Base-by-base conservation (phyloP, 2,113 vertebrate species). In the Neotoma lepida region DNA sequence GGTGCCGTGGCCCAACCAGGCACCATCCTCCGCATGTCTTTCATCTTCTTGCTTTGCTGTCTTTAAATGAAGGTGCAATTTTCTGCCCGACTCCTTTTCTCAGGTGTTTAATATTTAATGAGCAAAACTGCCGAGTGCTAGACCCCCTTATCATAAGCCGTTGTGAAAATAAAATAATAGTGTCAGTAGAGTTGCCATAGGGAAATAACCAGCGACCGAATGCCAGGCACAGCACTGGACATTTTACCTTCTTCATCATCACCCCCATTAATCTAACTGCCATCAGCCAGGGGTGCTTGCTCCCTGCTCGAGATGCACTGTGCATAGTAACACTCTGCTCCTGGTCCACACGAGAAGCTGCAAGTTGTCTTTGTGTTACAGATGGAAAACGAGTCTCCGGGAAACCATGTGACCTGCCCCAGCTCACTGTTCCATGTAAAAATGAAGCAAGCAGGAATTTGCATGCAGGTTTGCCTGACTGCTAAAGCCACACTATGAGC, bases 301-400 rank as follows among this genome's bases (percentile, higher is more conserved):
- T 56, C 33, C 0, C 20, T 8, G 64, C 33, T 20, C 9, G 0
- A 0, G 0, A 18, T 2, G 4, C 54, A 0, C 0, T 4, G 0
- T 4, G 39, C 15, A 4, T 14, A 6, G 10, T 4, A 22, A 54
- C 2, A 33, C 28, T 39, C 46, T 1, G 0, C 26, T 33, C 30
- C 64, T 49, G 61, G 28, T 66, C 9, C 39, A 4, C 28, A 4
- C 0, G 4, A 28, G 39, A 63, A 63, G 80, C 56, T 35, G 61
- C 28, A 35, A 66, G 30, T 17, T 64, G 41, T 8, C 2, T 46
- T 54, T 22, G 5, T 0, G 24, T 3, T 49, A 68, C n/a, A n/a
- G 58, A 12, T 0, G 10, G 64, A 70, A 35, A 39, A 15, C 13
- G 17, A 63, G 71, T 6, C 54, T 88, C 64, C 0, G 78, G 22